phyloP scores from a whole-genome alignment of 2,888 invertebrate species.

The Panopea generosa region DNA sequence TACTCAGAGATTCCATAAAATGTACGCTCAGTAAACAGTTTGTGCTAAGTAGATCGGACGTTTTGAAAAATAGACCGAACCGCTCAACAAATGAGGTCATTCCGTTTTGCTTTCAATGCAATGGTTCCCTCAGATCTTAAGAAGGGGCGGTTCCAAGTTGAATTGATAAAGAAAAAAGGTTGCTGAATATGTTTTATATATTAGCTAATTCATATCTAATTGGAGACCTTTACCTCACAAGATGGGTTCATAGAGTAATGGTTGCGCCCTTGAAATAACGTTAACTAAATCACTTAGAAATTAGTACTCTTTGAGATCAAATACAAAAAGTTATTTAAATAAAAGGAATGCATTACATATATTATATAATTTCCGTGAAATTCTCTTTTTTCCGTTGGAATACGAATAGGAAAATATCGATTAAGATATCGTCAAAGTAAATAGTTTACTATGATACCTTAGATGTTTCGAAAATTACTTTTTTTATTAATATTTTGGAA shows the following conservation, averaged over 20 bases:
- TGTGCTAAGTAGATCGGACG: slow-evolving; percentile 15
- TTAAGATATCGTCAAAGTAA: too few species aligned
- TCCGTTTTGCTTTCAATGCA: slow-evolving; percentile 1
- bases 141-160: slow-evolving; percentile 31
- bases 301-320: too few species aligned
- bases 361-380: too few species aligned
- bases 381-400: too few species aligned
- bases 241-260: slow-evolving; percentile 16
- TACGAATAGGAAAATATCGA: too few species aligned
- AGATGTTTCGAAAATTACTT: too few species aligned
- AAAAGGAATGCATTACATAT: too few species aligned
- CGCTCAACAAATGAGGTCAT: slow-evolving; percentile 46
- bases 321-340: too few species aligned
- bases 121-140: slow-evolving; percentile 33
- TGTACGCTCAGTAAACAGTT: slow-evolving; percentile 22
- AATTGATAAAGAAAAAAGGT: slow-evolving; percentile 19
- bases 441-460: too few species aligned
- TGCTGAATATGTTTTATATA: slow-evolving; percentile 31
- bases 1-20: slow-evolving; percentile 22
- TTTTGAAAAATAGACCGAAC: slow-evolving; percentile 10
- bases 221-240: slow-evolving; percentile 48
- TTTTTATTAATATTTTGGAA: too few species aligned
- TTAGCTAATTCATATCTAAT: slow-evolving; percentile 39
- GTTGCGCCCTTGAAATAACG: background rate
- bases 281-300: background rate